phyloP scores from a whole-genome alignment of 2,797 vertebrate genomes.

The Apogon hyalosoma region DNA sequence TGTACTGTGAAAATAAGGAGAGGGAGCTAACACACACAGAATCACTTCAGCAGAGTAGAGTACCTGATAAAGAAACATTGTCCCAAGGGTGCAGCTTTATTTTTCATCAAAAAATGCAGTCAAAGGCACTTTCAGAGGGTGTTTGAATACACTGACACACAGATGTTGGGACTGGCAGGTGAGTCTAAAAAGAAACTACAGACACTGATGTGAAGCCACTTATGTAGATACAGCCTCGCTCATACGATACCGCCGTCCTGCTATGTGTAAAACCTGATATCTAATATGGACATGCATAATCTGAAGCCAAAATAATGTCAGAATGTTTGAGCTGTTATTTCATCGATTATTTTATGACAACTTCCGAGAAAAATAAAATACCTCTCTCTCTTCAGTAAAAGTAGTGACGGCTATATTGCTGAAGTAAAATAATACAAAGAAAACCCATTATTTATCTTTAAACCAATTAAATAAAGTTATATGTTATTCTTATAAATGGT shows the following conservation, averaged over 20 bases:
- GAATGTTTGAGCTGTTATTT: neutral
- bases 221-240: constrained; percentile 24
- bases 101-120: constrained; percentile 56
- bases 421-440: neutral
- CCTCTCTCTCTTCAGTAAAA: neutral
- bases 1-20: constrained; percentile 38
- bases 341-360: neutral
- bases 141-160: constrained; percentile 52
- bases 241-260: constrained; percentile 4
- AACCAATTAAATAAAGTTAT: constrained; percentile 5
- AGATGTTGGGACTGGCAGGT: constrained; percentile 51
- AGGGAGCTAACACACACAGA: constrained; percentile 41
- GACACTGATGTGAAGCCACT: constrained; percentile 41
- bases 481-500: neutral
- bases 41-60: constrained; percentile 26
- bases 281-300: neutral
- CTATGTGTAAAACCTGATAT: constrained; percentile 4
- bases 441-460: neutral
- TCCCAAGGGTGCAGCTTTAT: constrained; percentile 38
- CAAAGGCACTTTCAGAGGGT: constrained; percentile 83
- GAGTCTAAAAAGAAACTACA: constrained; percentile 10
- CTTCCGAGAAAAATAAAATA: constrained; percentile 14
- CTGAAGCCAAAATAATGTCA: constrained; percentile 7
- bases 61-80: constrained; percentile 49
- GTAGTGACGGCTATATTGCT: neutral